These are phyloP conservation scores for Ips typographus DNA, from an alignment of 1,140 invertebrate species.

Conservation along the genomic window DNA sequence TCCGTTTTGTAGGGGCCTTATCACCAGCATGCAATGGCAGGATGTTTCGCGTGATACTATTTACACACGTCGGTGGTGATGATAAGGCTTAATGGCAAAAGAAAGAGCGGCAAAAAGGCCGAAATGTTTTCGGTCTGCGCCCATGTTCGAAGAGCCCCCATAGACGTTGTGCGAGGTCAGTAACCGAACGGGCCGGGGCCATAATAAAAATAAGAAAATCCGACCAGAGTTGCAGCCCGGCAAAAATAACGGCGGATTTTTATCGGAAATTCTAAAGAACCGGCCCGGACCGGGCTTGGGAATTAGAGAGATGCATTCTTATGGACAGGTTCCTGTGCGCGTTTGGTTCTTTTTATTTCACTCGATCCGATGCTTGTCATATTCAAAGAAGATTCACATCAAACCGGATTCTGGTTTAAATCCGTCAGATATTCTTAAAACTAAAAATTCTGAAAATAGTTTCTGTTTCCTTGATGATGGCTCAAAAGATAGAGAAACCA, in stretches of 20 bases:
- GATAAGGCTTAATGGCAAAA: neutral
- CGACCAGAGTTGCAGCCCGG: conserved; percentile 43
- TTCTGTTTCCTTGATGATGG: too few species aligned
- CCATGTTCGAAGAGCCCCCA: conserved; percentile 40
- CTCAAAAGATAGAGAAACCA: too few species aligned
- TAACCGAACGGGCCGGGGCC: conserved; percentile 45
- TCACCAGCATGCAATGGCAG: too few species aligned
- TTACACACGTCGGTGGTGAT: too few species aligned
- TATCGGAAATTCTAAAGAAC: conserved; percentile 49
- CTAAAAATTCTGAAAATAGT: too few species aligned
- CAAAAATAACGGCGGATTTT: conserved; percentile 53
- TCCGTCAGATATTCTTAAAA: too few species aligned
- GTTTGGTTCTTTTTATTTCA: neutral
- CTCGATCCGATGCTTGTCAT: too few species aligned
- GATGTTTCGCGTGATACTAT: too few species aligned
- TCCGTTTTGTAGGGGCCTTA: too few species aligned
- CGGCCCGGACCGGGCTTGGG: conserved; percentile 46
- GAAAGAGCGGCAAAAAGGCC: conserved; percentile 15
- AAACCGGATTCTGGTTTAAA: too few species aligned
- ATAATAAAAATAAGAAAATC: conserved; percentile 51
- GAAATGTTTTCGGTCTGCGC: conserved; percentile 29
- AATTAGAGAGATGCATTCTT: conserved; percentile 42
- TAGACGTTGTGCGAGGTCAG: conserved; percentile 48
- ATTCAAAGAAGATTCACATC: too few species aligned
- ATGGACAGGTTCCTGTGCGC: conserved; percentile 37